Conservation (phyloP, 2,113 vertebrate species). For the Dendropsophus ebraccatus region DNA sequence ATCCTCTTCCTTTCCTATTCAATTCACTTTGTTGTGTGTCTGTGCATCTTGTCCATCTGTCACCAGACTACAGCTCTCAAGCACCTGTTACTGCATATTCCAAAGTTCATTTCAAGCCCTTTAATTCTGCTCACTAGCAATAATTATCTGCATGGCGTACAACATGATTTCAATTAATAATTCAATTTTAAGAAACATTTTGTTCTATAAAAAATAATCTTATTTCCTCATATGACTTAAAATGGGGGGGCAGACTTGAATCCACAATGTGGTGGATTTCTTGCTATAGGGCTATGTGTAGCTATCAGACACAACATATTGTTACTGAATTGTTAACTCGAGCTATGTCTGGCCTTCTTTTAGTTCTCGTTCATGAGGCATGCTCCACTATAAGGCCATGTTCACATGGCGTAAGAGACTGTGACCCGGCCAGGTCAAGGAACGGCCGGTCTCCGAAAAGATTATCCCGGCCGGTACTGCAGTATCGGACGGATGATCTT, state of each 20-base stretch:
- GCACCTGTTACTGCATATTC: conserved; percentile 71
- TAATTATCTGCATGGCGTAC: conserved; percentile 11
- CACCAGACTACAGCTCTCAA: conserved; percentile 71
- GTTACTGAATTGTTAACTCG: neutral
- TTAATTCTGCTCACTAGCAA: conserved; percentile 2
- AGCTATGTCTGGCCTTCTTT: too few species aligned
- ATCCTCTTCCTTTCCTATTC: conserved; percentile 70
- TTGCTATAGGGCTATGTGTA: neutral
- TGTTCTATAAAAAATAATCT: neutral
- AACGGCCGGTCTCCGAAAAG: too few species aligned
- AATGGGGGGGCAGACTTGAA: too few species aligned
- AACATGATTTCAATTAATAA: neutral
- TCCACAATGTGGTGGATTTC: neutral
- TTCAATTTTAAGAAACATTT: neutral
- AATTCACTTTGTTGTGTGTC: conserved; percentile 72
- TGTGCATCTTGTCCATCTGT: conserved; percentile 75
- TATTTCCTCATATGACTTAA: neutral
- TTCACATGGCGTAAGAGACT: too few species aligned
- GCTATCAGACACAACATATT: neutral
- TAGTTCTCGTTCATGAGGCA: too few species aligned
- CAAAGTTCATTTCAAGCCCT: conserved; percentile 32
- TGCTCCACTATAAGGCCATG: too few species aligned
- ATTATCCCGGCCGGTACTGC: too few species aligned
- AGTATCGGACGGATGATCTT: too few species aligned
- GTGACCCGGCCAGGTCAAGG: too few species aligned